Base-by-base conservation (phyloP, 2,888 invertebrate genomes). In the Drosophila ezoana region DNA sequence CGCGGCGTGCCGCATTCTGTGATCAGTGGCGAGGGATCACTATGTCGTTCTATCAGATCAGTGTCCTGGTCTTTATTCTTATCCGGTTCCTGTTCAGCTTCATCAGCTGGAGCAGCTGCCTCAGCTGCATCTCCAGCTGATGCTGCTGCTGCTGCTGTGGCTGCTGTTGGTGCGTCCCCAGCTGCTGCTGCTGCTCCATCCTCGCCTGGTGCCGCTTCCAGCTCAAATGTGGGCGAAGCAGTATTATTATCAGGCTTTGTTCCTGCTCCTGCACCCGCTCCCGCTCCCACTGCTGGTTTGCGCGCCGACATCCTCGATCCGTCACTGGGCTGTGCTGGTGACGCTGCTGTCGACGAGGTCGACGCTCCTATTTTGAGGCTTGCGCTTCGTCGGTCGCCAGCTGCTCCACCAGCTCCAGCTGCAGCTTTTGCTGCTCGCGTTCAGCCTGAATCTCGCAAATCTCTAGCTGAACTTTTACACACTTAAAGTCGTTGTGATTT, bases 241-340 rank as follows among this genome's bases (percentile, higher is more conserved):
- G 60, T 72, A 16, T 60, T 75, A 9, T 67, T 67, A 18, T 76
- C 75, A 3, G 51, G 28, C 48, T 76, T 76, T 49, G 41, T 10
- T 23, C 38, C 70, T 44, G 44, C 18, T 44, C 33, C 44, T 8
- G 48, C 18, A 14, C 23, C 43, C 20, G 38, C 47, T 57, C 59
- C 54, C 45, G 53, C 67, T 52, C 47, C 37, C 61, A 62, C 54
- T 40, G 51, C 51, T 64, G 76, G 73, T 68, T 83, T 83, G 18
- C 83, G 83, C 76, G 81, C 72, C 69, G 83, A 83, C 83, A 83
- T 83, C 68, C 76, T 79, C 84, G 73, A 76, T 79, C 79, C 68
- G 74, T 72, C 76, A 76, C 80, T 54, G 70, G 43, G 33, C 64
- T 48, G 58, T 57, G 60, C 71, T 71, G 71, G 74, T 74, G 77